Base-by-base conservation (phyloP, 1,140 invertebrate species). In the Bombus vancouverensis region DNA sequence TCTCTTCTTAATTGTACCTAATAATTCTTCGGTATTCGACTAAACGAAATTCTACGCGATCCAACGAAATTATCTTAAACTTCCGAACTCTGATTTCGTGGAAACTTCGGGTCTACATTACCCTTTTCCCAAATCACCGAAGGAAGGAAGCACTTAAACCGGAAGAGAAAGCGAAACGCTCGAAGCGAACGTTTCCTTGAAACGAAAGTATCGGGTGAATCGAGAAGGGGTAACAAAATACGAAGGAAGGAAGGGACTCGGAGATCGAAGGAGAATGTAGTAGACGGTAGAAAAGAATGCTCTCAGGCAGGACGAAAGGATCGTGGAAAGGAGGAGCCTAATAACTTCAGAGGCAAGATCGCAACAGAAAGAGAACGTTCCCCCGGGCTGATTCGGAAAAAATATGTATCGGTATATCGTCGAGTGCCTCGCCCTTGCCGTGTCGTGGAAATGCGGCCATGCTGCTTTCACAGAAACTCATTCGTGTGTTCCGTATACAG, bases 321-420 rank as follows among this genome's bases (percentile, higher is more conserved):
- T 85, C 39, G 32, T 37, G 34, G 81, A 83, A 88, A 86, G 72
- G 88, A 87, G 87, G 79, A 88, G 88, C 89, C 89, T 92, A 91
- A 92, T 92, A 92, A 92, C 90, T 92, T 91, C 79, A 70, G 74
- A 68, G 75, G 89, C 80, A 90, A 89, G 92, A 92, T 92, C 88
- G 92, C 89, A 89, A 90, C 87, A 62, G 87, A 88, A 92, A 89
- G 88, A 87, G 86, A 92, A 81, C 71, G 85, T 88, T 81, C 85
- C 88, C 87, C 37, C 76, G 89, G n/a, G 90, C 86, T 90, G 78
- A 84, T 68, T 85, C 57, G 79, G 88, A 83, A 88, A 83, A 90
- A 86, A 86, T 90, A 88, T 82, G 89, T 90, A 90, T 91, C 66
- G 86, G 59, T 87, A 80, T 76, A 90, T 86, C 80, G 12, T 78